These are phyloP conservation scores for Epirrhoe tristata DNA, from an alignment of 2,888 invertebrate genomes.

Conservation along the genomic window DNA sequence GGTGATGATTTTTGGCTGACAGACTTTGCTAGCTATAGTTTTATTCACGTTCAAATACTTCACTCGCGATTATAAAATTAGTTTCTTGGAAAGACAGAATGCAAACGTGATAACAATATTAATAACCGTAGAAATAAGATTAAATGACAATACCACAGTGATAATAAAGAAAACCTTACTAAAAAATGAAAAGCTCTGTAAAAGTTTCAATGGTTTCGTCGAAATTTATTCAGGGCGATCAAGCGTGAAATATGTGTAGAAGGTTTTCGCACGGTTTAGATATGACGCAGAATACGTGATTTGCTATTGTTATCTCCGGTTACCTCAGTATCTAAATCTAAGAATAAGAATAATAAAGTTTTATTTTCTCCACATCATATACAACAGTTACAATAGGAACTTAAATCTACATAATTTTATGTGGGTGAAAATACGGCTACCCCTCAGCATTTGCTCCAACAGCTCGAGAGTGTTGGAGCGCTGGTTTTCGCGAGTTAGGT, in stretches of 20 bases:
- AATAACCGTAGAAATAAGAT: not conserved
- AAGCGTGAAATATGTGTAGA: slow-evolving; percentile 54
- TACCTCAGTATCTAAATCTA: not conserved
- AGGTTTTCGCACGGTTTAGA: slow-evolving; percentile 51
- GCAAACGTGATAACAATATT: not conserved
- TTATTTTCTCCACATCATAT: no score
- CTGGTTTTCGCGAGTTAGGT: no score
- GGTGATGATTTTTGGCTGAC: no score
- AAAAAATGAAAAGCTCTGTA: not conserved
- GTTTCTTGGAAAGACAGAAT: not conserved
- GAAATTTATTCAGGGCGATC: slow-evolving; percentile 25
- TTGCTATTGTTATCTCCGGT: slow-evolving; percentile 31
- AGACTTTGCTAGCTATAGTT: no score
- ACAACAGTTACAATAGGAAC: no score
- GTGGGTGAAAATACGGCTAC: no score
- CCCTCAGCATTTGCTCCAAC: no score
- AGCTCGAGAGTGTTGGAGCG: no score
- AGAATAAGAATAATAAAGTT: no score
- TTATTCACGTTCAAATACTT: no score
- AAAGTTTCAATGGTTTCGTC: not conserved
- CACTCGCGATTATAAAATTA: no score
- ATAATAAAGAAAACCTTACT: not conserved
- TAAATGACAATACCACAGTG: not conserved
- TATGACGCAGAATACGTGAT: slow-evolving; percentile 51
- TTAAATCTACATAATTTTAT: no score